Evolutionary conservation across 2,113 vertebrate species (phyloP).

Genomic region (Limanda limanda): DNA sequence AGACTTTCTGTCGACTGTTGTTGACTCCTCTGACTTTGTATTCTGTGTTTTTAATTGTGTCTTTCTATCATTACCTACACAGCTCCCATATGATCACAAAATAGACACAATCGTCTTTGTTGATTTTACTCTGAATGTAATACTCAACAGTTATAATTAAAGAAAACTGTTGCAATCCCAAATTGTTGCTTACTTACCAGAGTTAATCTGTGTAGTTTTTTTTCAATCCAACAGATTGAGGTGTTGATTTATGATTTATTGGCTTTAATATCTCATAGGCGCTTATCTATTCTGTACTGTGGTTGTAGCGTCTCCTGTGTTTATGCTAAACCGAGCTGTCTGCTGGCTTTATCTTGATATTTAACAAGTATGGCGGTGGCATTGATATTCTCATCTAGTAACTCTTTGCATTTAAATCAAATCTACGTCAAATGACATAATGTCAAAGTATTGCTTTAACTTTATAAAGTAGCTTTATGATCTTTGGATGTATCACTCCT

Average conservation of each 20-base stretch:
- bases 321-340: too few relatives aligned
- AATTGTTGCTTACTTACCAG: not conserved
- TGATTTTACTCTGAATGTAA: not conserved
- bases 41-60: not conserved
- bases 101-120: not conserved
- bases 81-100: not conserved
- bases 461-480: not conserved
- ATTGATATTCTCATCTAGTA: not conserved
- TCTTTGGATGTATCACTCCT: too few relatives aligned
- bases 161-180: not conserved
- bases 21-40: not conserved
- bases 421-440: not conserved
- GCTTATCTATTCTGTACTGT: too few relatives aligned
- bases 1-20: not conserved
- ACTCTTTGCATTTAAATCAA: too few relatives aligned
- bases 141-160: not conserved
- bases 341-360: too few relatives aligned
- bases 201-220: not conserved
- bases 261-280: too few relatives aligned
- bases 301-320: too few relatives aligned
- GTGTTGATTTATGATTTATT: too few relatives aligned
- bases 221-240: too few relatives aligned
- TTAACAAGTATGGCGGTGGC: not conserved
- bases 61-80: not conserved
- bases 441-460: not conserved